Evolutionary conservation across 30 jellyfish, hydroid and myxozoan genomes (phyloP), one percentile per base, ranked within the genome.

Genomic region (Catostylus mosaicus): DNA sequence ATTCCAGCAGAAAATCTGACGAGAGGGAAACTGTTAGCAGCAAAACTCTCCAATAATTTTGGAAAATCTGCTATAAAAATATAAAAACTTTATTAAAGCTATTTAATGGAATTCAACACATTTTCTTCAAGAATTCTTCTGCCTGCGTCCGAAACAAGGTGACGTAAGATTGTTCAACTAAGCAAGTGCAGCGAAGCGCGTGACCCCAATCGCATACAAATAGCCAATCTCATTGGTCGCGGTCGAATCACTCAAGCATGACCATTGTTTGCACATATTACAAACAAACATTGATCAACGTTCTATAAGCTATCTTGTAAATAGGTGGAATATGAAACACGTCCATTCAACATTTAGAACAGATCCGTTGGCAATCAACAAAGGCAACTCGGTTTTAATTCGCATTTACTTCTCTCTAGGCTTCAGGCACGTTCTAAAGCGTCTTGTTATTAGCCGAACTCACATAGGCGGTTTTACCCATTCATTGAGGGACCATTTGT

Each of bases 161-260:
- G 92, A 82, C 92, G 92, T 82, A 67, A 82, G 75, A 74, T 56
- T 56, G 50, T 36, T 69, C 72, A 67, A 68, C 92, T 54, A 82
- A 43, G 80, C 66, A 52, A 38, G 75, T 36, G 75, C 92, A 82
- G 81, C 74, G 86, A 74, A 67, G 85, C 92, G 92, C n/a, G 80
- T 82, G 67, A 57, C 31, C 72, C 31, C 86, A 60, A 70, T 70
- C 67, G 77, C 72, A 30, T 54, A 56, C 86, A 67, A 40, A 63
- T 43, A 59, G 43, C 43, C 47, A 64, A 24, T n/a, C 63, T 31
- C 26, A 30, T 18, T 64, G 75, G 51, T 43, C 78, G 78, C 80
- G 33, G 60, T 34, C 86, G 71, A 76, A 45, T 47, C 37, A 67
- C 57, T 82, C 80, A 82, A 26, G 81, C 80, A 86, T 82, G 63